phyloP scores from a whole-genome alignment of 2,113 vertebrate genomes.

The Rhombomys opimus region DNA sequence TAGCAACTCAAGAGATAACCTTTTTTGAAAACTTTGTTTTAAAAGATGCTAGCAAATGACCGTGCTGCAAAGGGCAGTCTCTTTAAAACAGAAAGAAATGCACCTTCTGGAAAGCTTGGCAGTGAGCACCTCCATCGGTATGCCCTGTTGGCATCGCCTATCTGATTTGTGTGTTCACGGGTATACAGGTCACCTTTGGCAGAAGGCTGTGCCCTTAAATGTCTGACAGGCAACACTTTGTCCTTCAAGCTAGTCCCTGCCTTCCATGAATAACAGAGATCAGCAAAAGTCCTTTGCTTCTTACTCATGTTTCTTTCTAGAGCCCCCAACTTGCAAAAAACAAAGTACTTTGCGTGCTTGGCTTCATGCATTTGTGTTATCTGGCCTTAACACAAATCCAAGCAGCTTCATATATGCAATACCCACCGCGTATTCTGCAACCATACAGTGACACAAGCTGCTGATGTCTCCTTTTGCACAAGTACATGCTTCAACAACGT shows the following conservation, averaged over 20 bases:
- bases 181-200: slow-evolving; percentile 69
- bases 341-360: slow-evolving; percentile 85
- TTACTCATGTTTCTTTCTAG: slow-evolving; percentile 53
- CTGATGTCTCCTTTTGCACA: slow-evolving; percentile 86
- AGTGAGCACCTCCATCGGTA: not conserved
- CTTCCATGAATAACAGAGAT: slow-evolving; percentile 75
- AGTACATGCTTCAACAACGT: slow-evolving; percentile 82
- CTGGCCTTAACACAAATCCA: slow-evolving; percentile 85
- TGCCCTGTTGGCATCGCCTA: slow-evolving; percentile 46
- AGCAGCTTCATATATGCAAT: slow-evolving; percentile 84
- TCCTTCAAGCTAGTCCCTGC: slow-evolving; percentile 85
- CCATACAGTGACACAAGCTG: slow-evolving; percentile 82
- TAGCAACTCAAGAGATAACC: slow-evolving; percentile 6
- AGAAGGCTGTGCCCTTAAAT: slow-evolving; percentile 73
- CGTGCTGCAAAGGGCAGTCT: not conserved
- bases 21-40: not conserved
- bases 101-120: slow-evolving; percentile 66
- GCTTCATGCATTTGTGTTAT: slow-evolving; percentile 87
- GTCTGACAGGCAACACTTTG: slow-evolving; percentile 69
- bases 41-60: not conserved
- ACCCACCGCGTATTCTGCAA: slow-evolving; percentile 80
- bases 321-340: slow-evolving; percentile 79
- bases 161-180: slow-evolving; percentile 63
- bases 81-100: slow-evolving; percentile 76
- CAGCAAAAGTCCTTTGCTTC: slow-evolving; percentile 88